Evolutionary conservation across 2,113 vertebrate genomes (phyloP).

Genomic region (Chauna torquata): DNA sequence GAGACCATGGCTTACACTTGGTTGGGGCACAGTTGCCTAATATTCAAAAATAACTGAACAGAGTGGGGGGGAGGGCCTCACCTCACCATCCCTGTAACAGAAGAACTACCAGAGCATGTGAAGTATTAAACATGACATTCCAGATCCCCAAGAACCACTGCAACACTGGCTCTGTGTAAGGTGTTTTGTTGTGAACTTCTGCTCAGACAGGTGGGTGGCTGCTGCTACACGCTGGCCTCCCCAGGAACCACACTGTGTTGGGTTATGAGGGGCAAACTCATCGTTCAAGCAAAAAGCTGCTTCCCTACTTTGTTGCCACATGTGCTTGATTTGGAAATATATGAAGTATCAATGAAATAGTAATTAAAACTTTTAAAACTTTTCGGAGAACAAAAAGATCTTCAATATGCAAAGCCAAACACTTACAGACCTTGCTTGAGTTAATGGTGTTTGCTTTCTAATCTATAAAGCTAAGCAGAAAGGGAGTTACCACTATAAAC

Average conservation of each 20-base stretch:
- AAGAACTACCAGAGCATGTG: not conserved
- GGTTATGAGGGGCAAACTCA: rapidly evolving
- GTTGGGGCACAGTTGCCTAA: not conserved
- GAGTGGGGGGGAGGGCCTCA: not conserved
- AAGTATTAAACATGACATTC: not conserved
- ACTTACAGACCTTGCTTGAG: not conserved
- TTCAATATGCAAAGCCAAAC: not conserved
- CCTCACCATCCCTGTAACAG: not conserved
- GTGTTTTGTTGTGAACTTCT: not conserved
- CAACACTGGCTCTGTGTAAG: not conserved
- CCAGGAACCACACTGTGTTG: rapidly evolving
- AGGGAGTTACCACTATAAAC: constrained; percentile 45
- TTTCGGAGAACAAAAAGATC: not conserved
- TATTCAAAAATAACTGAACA: not conserved
- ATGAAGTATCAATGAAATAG: not conserved
- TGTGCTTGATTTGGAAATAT: not conserved
- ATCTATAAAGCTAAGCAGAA: not conserved
- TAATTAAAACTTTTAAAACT: constrained; percentile 9
- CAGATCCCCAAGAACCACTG: not conserved
- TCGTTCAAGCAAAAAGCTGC: not conserved
- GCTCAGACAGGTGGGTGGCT: not conserved
- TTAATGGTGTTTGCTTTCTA: not conserved
- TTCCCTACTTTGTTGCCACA: not conserved
- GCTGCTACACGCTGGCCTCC: not conserved
- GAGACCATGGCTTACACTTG: not conserved